Evolutionary conservation across 2,888 invertebrate genomes (phyloP).

Genomic region (Coelinius sp.): DNA sequence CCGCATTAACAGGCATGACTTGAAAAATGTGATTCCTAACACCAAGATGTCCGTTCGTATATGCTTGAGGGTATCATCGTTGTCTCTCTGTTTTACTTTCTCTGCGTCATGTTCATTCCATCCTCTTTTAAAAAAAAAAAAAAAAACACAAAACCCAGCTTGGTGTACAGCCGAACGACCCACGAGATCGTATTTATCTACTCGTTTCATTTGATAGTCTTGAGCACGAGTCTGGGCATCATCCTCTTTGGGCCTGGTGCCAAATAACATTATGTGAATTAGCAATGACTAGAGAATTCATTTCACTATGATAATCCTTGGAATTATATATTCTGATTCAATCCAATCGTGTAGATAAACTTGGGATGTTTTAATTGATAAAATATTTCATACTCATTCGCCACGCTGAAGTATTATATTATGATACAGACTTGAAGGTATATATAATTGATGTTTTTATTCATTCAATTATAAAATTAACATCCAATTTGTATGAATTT

Average conservation of each 20-base stretch:
- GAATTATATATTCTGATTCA: background rate
- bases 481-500: background rate
- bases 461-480: background rate
- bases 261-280: conserved; percentile 7
- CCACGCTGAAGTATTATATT: background rate
- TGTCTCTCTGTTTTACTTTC: conserved; percentile 34
- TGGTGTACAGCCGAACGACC: background rate
- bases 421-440: background rate
- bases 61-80: conserved; percentile 40
- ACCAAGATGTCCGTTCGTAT: conserved; percentile 57
- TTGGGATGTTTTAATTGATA: background rate
- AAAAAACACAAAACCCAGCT: background rate
- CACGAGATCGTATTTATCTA: conserved; percentile 3
- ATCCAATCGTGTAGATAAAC: background rate
- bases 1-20: conserved; percentile 68
- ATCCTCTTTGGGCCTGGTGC: background rate
- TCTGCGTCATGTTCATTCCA: conserved; percentile 26
- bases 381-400: conserved; percentile 1
- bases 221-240: background rate
- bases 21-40: conserved; percentile 69
- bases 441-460: background rate
- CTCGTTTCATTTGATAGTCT: background rate
- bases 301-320: background rate
- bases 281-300: conserved; percentile 3
- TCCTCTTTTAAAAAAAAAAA: no score